Evolutionary conservation across 1,140 invertebrate genomes (phyloP), one percentile per base, ranked within the genome.

Genomic region (Apocrypta bakeri): DNA sequence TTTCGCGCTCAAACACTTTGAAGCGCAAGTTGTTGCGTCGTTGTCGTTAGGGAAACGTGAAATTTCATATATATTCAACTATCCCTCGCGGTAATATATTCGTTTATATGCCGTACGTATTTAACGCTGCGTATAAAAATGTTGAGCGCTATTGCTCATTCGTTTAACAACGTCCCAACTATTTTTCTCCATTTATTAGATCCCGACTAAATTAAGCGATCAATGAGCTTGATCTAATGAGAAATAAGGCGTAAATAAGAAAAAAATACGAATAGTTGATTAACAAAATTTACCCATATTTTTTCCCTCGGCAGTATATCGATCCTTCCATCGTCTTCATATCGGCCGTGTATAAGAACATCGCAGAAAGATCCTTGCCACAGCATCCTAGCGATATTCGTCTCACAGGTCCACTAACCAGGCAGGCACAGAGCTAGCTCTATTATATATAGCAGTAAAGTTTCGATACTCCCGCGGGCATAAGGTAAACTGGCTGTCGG

Each of bases 11-110:
- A n/a, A n/a, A n/a, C n/a, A n/a, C n/a, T n/a, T n/a, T n/a, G n/a
- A n/a, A n/a, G n/a, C n/a, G n/a, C n/a, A n/a, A n/a, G n/a, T n/a
- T n/a, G n/a, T n/a, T 9, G 33, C 63, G 17, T 71, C 21, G 24
- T 74, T 56, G 79, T 80, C 79, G 42, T 80, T 80, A 80, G 48
- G 14, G 42, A 66, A n/a, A 72, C 69, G 79, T 56, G 79, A 81
- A 71, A 74, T 81, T 81, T 81, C 79, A 40, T 74, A 81, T n/a
- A n/a, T 81, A 81, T 81, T 81, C 73, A 81, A 81, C 79, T 81
- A 81, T 74, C 27, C 66, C 25, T 71, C 17, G 9, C 48, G 25
- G n/a, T n/a, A 24, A n/a, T 37, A 74, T 74, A 66, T 74, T 81
- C 48, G 72, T 81, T 75, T 14, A 9, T 61, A n/a, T 21, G 33